These are phyloP conservation scores for Scolanthus callimorphus DNA, from an alignment of 92 coral and sea anemone genomes.

Conservation along the genomic window DNA sequence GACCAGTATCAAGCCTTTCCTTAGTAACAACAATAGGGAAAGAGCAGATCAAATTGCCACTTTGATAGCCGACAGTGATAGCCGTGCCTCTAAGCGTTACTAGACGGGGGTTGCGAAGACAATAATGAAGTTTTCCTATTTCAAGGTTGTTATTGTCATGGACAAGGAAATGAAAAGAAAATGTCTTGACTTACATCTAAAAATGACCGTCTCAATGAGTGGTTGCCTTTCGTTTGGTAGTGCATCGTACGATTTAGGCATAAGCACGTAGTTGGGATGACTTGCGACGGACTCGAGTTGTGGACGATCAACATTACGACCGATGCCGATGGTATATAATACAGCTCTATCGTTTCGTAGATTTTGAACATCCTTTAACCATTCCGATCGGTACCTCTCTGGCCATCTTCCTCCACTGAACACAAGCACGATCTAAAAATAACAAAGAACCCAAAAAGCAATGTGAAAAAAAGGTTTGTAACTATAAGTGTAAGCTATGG, in stretches of 20 bases:
- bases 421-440: conserved; percentile 2
- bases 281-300: conserved; percentile 13
- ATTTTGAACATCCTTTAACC: neutral
- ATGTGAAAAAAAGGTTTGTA: no score
- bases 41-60: no score
- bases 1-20: no score
- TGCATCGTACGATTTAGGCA: neutral
- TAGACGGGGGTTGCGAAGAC: no score
- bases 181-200: conserved; percentile 3
- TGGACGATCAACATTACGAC: conserved; percentile 5
- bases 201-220: conserved; percentile 6
- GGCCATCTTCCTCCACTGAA: conserved; percentile 5
- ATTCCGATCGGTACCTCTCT: neutral
- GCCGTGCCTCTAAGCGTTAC: no score
- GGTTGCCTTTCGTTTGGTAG: neutral
- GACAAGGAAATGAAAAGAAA: no score
- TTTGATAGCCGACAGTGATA: no score
- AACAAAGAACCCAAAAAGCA: no score
- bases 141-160: no score
- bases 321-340: conserved; percentile 6
- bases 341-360: conserved; percentile 1
- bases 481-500: no score
- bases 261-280: conserved; percentile 19
- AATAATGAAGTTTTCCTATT: no score
- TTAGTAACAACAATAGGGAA: no score